These are phyloP conservation scores for Xanthia togata DNA, from an alignment of 2,888 invertebrate species.

Conservation along the genomic window DNA sequence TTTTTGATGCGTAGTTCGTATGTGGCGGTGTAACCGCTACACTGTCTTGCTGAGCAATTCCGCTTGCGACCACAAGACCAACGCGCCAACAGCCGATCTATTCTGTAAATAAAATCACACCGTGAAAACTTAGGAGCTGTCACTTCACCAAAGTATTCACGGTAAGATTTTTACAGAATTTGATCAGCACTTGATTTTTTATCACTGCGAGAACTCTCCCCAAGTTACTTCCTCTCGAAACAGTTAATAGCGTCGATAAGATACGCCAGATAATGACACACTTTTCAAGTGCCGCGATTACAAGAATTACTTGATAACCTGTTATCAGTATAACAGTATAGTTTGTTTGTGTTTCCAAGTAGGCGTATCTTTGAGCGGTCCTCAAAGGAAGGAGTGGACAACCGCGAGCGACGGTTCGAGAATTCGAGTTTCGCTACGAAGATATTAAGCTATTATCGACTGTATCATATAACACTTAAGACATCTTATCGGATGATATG, in stretches of 20 bases:
- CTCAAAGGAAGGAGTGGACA: background rate
- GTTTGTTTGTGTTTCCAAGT: slow-evolving; percentile 8
- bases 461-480: background rate
- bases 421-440: background rate
- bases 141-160: no score
- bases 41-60: no score
- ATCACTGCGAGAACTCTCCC: slow-evolving; percentile 12
- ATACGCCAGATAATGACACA: slow-evolving; percentile 19
- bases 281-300: slow-evolving; percentile 39
- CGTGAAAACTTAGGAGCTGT: no score
- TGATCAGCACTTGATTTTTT: slow-evolving; percentile 1
- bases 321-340: slow-evolving; percentile 9
- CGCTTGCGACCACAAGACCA: no score
- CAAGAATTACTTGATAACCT: slow-evolving; percentile 32
- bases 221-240: slow-evolving; percentile 25
- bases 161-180: no score
- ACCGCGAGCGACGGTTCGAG: background rate
- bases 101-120: no score
- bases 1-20: no score
- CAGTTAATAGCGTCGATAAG: slow-evolving; percentile 40
- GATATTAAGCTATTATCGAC: background rate
- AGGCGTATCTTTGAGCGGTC: slow-evolving; percentile 1
- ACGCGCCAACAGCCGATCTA: no score
- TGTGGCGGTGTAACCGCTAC: no score
- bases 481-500: background rate